Percentiles rank a stretch among this genome's conserved stretches.
Conservation (phyloP, 2,888 invertebrate species). For the Acanthosepion esculentum region DNA sequence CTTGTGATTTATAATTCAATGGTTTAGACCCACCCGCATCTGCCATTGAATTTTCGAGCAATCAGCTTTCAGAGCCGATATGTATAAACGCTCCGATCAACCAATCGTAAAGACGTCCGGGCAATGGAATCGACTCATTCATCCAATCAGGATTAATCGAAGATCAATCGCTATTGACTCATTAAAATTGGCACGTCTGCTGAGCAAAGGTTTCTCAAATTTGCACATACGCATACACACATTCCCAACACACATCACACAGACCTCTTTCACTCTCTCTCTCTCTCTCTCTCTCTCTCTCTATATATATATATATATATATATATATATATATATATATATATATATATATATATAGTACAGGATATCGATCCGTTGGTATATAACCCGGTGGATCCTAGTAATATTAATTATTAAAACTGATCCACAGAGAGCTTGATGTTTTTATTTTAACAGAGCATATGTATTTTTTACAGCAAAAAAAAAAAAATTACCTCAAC, state of each 20-base stretch:
- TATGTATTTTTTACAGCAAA: too few species aligned
- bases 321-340: not conserved
- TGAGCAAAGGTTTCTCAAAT: not conserved
- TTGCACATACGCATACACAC: not conserved
- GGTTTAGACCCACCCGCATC: not conserved
- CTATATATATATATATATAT: not conserved
- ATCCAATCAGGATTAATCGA: not conserved
- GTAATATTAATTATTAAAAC: too few species aligned
- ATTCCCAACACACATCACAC: too few species aligned
- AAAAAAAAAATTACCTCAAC: too few species aligned
- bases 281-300: conserved; percentile 23
- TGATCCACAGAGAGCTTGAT: too few species aligned
- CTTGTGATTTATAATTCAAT: not conserved
- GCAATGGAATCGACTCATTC: not conserved
- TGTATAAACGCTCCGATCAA: not conserved
- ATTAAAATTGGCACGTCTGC: conserved; percentile 1
- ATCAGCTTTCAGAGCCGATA: not conserved
- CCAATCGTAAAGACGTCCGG: not conserved
- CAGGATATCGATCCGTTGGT: too few species aligned
- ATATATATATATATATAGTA: too few species aligned
- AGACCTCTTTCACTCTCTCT: not conserved
- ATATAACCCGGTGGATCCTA: too few species aligned
- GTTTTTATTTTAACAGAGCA: too few species aligned
- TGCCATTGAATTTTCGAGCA: not conserved
- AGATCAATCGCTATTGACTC: conserved; percentile 12